phyloP scores from a whole-genome alignment of 2,888 invertebrate genomes.

The Corbicula japonica region DNA sequence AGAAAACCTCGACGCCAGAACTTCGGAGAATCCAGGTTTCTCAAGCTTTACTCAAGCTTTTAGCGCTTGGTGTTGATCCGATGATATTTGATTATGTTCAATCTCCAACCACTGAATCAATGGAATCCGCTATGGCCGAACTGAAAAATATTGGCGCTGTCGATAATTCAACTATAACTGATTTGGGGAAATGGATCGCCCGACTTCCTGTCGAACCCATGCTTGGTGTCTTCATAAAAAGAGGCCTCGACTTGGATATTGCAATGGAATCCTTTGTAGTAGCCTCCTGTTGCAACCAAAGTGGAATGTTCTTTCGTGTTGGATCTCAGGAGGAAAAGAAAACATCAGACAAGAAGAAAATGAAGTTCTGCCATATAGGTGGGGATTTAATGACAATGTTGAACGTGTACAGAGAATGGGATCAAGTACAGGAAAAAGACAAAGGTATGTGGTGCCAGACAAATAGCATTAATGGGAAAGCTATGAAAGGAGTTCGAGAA shows the following conservation, averaged over 20 bases:
- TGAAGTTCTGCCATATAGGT: constrained; percentile 76
- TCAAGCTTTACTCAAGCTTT: constrained; percentile 82
- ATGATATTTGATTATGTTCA: constrained; percentile 84
- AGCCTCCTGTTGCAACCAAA: too few relatives aligned
- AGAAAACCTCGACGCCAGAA: constrained; percentile 81
- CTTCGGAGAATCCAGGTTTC: constrained; percentile 82
- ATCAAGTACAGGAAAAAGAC: constrained; percentile 66
- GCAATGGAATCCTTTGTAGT: constrained; percentile 78
- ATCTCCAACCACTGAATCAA: constrained; percentile 75
- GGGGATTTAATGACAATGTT: constrained; percentile 82
- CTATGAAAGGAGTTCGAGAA: constrained; percentile 77
- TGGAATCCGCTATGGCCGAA: constrained; percentile 75
- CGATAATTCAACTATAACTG: constrained; percentile 77
- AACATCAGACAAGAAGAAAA: constrained; percentile 76
- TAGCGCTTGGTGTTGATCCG: constrained; percentile 82
- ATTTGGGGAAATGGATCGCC: too few relatives aligned
- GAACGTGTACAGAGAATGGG: constrained; percentile 80
- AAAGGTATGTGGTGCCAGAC: constrained; percentile 81
- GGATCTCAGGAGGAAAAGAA: constrained; percentile 76
- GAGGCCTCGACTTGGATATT: constrained; percentile 70
- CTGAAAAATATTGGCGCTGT: constrained; percentile 81
- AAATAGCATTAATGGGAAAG: constrained; percentile 85
- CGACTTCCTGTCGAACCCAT: constrained; percentile 83
- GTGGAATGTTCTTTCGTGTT: constrained; percentile 81
- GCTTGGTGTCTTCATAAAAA: constrained; percentile 75